These are phyloP conservation scores for Hemichromis elongatus DNA, from an alignment of 2,113 vertebrate genomes.

Conservation along the genomic window DNA sequence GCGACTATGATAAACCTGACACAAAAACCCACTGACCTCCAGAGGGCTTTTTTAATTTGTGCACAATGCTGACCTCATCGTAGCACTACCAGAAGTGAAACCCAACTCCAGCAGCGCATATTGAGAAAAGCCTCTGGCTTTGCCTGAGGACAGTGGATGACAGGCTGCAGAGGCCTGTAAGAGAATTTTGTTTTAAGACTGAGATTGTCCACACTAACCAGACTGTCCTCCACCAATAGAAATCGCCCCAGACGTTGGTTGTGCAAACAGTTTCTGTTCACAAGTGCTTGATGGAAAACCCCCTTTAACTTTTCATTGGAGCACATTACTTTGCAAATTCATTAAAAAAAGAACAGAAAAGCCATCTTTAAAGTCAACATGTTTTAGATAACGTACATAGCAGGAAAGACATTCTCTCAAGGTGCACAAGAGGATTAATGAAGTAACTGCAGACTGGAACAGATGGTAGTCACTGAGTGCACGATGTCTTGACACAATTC, in stretches of 20 bases:
- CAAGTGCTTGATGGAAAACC: not conserved
- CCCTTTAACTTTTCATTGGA: not conserved
- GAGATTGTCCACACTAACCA: not conserved
- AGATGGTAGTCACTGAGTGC: fast-evolving
- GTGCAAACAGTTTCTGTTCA: not conserved
- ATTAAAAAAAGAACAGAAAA: not conserved
- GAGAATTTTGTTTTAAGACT: not conserved
- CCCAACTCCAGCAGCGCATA: not conserved
- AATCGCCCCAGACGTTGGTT: not conserved
- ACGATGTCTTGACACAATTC: not conserved
- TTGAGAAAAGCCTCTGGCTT: not conserved
- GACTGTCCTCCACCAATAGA: not conserved
- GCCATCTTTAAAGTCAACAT: not conserved
- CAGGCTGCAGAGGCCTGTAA: not conserved
- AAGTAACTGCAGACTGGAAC: not conserved
- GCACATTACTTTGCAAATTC: not conserved
- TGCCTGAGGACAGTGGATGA: not conserved
- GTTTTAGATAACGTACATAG: fast-evolving
- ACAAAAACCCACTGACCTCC: constrained; percentile 51
- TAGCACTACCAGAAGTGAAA: not conserved
- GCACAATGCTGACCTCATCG: not conserved
- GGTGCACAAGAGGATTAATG: not conserved
- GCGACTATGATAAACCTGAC: not conserved
- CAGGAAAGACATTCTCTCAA: not conserved
- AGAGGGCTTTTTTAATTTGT: not conserved